Percentiles rank a stretch among this genome's conserved stretches.
Evolutionary conservation across 1,140 invertebrate species (phyloP).

Genomic region (Lepidotrigona ventralis): DNA sequence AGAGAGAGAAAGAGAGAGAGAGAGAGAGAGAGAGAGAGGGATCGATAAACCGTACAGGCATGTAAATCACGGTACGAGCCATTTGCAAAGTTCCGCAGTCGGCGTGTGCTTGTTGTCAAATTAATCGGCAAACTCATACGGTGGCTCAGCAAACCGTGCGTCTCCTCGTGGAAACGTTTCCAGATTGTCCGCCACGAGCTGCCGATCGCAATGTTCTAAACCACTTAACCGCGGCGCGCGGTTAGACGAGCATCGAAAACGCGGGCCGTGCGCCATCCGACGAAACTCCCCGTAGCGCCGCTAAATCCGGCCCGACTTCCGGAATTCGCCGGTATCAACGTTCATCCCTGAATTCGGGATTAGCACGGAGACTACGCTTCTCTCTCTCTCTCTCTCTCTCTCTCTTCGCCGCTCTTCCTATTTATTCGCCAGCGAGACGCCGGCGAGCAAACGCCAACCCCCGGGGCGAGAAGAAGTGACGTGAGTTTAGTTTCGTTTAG

Average conservation of each 20-base stretch:
- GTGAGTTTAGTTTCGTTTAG: conserved; percentile 14
- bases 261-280: conserved; percentile 16
- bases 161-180: conserved; percentile 48
- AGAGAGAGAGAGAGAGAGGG: neutral
- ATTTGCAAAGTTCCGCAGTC: conserved; percentile 31
- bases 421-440: neutral
- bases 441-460: too few relatives aligned
- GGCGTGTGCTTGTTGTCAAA: conserved; percentile 34
- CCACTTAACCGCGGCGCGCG: conserved; percentile 55
- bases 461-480: neutral
- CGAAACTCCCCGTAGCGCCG: conserved; percentile 44
- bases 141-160: conserved; percentile 29
- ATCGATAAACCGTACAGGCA: conserved; percentile 27
- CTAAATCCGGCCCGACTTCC: conserved; percentile 59
- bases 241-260: conserved; percentile 59
- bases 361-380: conserved; percentile 23
- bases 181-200: conserved; percentile 46
- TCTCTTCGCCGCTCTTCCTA: neutral
- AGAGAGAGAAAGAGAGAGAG: too few relatives aligned
- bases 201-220: conserved; percentile 59
- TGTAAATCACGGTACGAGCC: conserved; percentile 34
- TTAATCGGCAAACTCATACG: conserved; percentile 52
- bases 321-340: conserved; percentile 57
- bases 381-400: too few relatives aligned
- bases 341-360: conserved; percentile 58